phyloP scores from a whole-genome alignment of 2,113 vertebrate genomes.

The Hyaena hyaena region DNA sequence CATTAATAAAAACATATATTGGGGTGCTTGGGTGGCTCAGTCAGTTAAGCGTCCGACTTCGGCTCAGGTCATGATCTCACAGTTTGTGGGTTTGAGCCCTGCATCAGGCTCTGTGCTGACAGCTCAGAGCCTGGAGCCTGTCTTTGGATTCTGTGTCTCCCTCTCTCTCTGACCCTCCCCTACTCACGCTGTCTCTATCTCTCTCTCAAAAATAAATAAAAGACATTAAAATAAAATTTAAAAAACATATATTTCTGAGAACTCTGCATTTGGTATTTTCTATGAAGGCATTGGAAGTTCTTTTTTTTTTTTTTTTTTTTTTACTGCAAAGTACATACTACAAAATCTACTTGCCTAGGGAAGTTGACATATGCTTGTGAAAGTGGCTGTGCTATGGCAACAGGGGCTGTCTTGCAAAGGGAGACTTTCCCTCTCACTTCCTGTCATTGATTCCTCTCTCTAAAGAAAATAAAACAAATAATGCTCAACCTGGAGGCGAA shows the following conservation, averaged over 20 bases:
- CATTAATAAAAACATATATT: too few relatives aligned
- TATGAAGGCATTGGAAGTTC: background rate
- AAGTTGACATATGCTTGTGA: slow-evolving; percentile 13
- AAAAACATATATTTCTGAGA: slow-evolving; percentile 34
- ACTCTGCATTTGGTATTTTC: background rate
- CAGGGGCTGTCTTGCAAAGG: background rate
- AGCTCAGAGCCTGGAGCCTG: too few relatives aligned
- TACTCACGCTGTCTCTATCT: too few relatives aligned
- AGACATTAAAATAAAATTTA: too few relatives aligned
- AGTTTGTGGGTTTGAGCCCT: too few relatives aligned
- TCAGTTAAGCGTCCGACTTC: too few relatives aligned
- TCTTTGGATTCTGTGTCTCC: too few relatives aligned
- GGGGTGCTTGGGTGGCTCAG: too few relatives aligned
- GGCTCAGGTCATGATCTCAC: too few relatives aligned
- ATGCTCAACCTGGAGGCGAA: background rate
- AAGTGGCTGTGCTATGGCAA: background rate
- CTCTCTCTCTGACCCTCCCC: too few relatives aligned
- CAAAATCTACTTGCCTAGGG: background rate
- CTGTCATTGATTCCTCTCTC: background rate
- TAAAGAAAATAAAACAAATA: slow-evolving; percentile 36
- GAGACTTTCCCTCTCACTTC: background rate
- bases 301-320: slow-evolving; percentile 55
- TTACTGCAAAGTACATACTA: background rate
- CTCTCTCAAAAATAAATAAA: too few relatives aligned
- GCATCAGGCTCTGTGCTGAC: too few relatives aligned